phyloP scores from a whole-genome alignment of 2,797 vertebrate genomes.

The Fringilla coelebs region DNA sequence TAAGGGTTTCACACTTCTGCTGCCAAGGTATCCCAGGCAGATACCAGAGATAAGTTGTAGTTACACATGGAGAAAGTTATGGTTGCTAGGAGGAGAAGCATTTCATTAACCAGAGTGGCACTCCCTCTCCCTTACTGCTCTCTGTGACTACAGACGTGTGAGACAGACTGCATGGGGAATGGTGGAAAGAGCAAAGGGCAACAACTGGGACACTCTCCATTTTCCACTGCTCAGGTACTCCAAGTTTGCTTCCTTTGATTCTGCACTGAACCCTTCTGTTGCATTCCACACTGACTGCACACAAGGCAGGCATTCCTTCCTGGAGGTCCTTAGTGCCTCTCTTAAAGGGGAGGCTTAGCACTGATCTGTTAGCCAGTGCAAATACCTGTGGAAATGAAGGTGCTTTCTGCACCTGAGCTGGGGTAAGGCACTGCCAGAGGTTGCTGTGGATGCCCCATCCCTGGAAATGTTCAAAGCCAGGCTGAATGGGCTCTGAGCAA shows the following conservation, averaged over 20 bases:
- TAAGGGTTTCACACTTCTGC: neutral
- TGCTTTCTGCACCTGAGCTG: neutral
- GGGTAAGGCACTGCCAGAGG: neutral
- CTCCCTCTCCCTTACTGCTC: neutral
- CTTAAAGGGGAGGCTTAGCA: neutral
- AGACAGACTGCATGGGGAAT: neutral
- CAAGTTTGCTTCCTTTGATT: neutral
- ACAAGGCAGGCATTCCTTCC: neutral
- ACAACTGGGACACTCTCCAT: neutral
- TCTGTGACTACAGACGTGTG: neutral
- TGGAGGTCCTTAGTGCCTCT: neutral
- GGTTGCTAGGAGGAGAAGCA: neutral
- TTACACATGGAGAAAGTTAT: neutral
- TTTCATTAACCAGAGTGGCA: neutral
- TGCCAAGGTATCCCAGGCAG: neutral
- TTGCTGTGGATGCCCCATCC: neutral
- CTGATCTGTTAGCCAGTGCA: neutral
- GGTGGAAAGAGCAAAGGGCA: neutral
- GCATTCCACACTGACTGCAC: neutral
- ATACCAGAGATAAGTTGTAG: neutral
- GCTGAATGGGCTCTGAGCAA: neutral
- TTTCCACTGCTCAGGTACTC: neutral
- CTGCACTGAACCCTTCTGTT: neutral
- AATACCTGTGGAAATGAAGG: neutral
- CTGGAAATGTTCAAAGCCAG: neutral